Conservation (phyloP, 2,113 vertebrate genomes). For the Hypanus sabinus region DNA sequence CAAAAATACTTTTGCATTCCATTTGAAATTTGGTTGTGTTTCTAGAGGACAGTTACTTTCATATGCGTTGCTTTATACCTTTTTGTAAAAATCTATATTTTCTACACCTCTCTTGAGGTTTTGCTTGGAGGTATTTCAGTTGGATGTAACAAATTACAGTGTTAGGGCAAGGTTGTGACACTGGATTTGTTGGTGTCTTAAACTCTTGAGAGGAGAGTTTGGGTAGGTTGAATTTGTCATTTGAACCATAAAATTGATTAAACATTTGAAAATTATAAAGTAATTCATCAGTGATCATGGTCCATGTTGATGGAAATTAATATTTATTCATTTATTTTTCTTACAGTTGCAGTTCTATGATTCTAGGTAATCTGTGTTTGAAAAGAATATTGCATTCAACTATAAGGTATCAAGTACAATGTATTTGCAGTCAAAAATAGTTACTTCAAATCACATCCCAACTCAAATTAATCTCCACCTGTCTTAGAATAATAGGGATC, state of each 20-base stretch:
- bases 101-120: not conserved
- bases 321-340: not conserved
- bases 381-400: not conserved
- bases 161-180: not conserved
- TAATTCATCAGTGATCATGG: not conserved
- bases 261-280: not conserved
- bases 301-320: not conserved
- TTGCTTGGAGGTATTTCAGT: not conserved
- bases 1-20: not conserved
- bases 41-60: not conserved
- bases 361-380: not conserved
- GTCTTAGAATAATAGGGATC: not conserved
- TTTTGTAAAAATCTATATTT: not conserved
- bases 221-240: not conserved
- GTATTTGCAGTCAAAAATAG: no score
- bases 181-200: not conserved
- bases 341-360: not conserved
- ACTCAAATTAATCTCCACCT: not conserved
- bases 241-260: not conserved
- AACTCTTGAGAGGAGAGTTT: not conserved
- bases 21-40: not conserved
- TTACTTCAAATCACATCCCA: no score
- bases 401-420: not conserved
- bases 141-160: not conserved
- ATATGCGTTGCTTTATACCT: no score